Conservation (phyloP, 2,113 vertebrate species). For the Malurus melanocephalus region DNA sequence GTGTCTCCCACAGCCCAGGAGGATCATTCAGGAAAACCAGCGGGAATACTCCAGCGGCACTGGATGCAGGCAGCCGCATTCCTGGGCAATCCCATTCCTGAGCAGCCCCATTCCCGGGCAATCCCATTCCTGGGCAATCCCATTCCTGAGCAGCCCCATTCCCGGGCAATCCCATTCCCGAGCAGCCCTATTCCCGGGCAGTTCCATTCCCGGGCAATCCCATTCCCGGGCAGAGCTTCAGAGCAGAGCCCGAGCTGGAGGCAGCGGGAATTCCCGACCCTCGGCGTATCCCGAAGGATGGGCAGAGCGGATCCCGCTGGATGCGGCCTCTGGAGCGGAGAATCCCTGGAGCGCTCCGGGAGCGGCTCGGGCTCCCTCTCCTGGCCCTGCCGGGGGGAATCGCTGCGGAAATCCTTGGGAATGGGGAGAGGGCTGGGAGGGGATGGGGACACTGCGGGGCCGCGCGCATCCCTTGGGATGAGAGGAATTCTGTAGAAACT, state of each 20-base stretch:
- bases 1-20: not conserved
- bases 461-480: not conserved
- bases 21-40: rapidly evolving
- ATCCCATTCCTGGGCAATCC: not conserved
- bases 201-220: not conserved
- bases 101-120: not conserved
- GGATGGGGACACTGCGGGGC: not conserved
- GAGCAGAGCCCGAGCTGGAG: not conserved
- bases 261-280: not conserved
- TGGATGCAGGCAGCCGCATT: not conserved
- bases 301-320: not conserved
- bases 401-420: rapidly evolving
- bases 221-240: not conserved
- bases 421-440: not conserved
- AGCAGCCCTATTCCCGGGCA: too few relatives aligned
- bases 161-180: not conserved
- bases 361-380: conserved; percentile 17
- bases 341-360: not conserved
- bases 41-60: rapidly evolving
- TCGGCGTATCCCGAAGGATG: not conserved
- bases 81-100: too few relatives aligned
- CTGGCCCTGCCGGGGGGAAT: not conserved
- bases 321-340: not conserved
- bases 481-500: not conserved
- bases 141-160: not conserved